Evolutionary conservation across 2,113 vertebrate genomes (phyloP), one percentile per base, ranked within the genome.

Genomic region (Platichthys flesus): DNA sequence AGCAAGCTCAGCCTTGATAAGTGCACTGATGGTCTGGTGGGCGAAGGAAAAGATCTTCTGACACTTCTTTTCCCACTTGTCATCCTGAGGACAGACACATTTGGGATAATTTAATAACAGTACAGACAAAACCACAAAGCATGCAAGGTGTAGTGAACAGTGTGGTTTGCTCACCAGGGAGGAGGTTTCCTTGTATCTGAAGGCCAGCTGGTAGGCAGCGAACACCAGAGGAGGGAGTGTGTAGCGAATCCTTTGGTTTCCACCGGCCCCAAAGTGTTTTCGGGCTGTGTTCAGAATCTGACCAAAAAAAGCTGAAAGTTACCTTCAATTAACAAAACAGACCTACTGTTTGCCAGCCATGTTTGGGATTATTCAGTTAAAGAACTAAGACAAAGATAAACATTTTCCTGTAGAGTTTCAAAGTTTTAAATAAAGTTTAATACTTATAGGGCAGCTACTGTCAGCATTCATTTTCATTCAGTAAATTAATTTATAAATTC

Each of bases 1-100:
- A 0, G 98, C 98, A 47, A 99, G 91, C 78, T 99, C 98, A 0
- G 98, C 98, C 91, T 99, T 99, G 84, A 99, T 98, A 64, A 99
- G 94, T 21, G 98, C 98, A 72, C 97, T 98, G 92, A 99, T 98
- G 76, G 98, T 99, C 94, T 99, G 98, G 88, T 99, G 98, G 77
- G 97, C 98, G 74, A 99, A 99, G 0, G 98, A 98, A 80, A 99
- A 99, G 79, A 99, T 99, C 94, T 99, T 99, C 95, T 99, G 98
- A 87, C 98, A 99, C 79, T 99, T 99, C 93, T 99, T 99, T 79
- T 99, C 98, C 98, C 98, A 99, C 83, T 98, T 99, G 91, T 99
- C 98, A 88, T 99, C 98, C 98, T 99, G 78, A 42, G 16, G n/a
- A 18, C 23, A 77, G 52, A 70, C 2, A 77, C 9, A 28, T 20